Conservation (phyloP, 2,888 invertebrate genomes). For the Plusia festucae region DNA sequence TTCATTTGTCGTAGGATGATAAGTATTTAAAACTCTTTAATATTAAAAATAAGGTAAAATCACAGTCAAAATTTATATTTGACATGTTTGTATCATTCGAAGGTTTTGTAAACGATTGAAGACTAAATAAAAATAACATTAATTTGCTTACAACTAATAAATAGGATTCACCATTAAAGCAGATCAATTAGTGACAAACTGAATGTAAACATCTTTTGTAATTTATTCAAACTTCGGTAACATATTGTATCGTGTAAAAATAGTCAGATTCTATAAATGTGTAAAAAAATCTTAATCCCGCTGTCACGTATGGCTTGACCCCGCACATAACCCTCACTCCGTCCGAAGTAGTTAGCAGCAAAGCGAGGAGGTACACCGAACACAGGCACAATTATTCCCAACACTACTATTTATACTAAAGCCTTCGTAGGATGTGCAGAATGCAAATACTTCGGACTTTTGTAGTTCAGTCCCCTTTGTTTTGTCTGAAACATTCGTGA, state of each 20-base stretch:
- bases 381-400: slow-evolving; percentile 75
- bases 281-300: slow-evolving; percentile 9
- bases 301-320: slow-evolving; percentile 34
- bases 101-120: no score
- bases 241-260: no score
- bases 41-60: neutral
- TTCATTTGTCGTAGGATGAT: neutral
- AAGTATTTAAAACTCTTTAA: neutral
- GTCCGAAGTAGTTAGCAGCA: slow-evolving; percentile 72
- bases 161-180: no score
- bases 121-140: no score
- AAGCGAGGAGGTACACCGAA: slow-evolving; percentile 61
- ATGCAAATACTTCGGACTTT: slow-evolving; percentile 76
- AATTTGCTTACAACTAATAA: no score
- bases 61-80: neutral
- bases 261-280: neutral
- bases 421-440: slow-evolving; percentile 71
- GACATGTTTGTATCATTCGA: no score
- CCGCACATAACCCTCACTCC: slow-evolving; percentile 55
- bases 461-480: slow-evolving; percentile 65
- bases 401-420: slow-evolving; percentile 70
- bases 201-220: no score
- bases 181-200: no score
- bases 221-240: no score
- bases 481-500: slow-evolving; percentile 58